Percentiles rank a stretch among this genome's conserved stretches.
Evolutionary conservation across 2,797 vertebrate species (phyloP).

Genomic region (Gastrophryne carolinensis): DNA sequence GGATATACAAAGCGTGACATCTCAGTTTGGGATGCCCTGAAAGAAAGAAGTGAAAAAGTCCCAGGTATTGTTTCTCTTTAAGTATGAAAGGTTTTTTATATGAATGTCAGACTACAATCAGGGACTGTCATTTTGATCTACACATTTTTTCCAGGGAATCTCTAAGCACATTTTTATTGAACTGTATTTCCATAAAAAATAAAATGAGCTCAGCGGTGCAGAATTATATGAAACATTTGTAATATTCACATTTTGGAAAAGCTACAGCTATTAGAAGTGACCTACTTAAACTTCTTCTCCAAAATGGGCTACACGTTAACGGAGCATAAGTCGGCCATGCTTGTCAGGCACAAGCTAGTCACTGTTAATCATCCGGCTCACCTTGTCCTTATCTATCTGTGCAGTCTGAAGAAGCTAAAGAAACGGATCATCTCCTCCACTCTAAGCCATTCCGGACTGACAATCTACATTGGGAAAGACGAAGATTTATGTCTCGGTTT

Average conservation of each 20-base stretch:
- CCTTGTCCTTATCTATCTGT: conserved; percentile 7
- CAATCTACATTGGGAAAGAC: background rate
- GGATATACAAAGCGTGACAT: no score
- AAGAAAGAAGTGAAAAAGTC: no score
- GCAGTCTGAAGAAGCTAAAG: conserved; percentile 6
- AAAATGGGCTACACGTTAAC: background rate
- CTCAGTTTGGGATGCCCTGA: no score
- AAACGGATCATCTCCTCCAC: background rate
- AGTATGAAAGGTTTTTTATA: no score
- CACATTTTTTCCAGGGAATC: background rate
- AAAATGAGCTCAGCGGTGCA: background rate
- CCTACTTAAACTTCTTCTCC: conserved; percentile 1
- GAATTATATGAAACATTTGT: conserved; percentile 6
- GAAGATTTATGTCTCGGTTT: conserved; percentile 25
- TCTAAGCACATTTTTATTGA: background rate
- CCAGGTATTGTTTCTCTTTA: no score
- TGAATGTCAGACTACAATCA: no score
- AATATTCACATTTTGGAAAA: conserved; percentile 14
- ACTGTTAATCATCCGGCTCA: conserved; percentile 18
- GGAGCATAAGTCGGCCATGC: background rate
- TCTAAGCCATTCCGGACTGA: background rate
- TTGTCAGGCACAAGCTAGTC: conserved; percentile 20
- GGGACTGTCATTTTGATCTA: no score
- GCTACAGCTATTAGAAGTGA: conserved; percentile 10
- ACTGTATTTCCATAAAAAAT: conserved; percentile 9